Evolutionary conservation across 2,888 invertebrate genomes (phyloP).

Genomic region (Phengaris arion): DNA sequence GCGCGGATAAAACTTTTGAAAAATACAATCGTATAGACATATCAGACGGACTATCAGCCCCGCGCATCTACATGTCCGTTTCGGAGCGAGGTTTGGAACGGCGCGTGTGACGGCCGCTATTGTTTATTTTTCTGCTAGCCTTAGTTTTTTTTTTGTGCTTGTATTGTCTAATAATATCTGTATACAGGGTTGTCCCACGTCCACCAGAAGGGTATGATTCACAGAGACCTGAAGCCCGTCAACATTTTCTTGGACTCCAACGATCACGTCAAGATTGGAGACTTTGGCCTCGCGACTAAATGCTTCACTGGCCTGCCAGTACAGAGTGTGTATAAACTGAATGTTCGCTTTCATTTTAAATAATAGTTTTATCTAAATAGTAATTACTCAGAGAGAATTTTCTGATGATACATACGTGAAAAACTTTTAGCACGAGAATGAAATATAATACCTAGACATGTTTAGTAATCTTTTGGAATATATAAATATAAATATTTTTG

Average conservation of each 20-base stretch:
- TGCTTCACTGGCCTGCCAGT: slow-evolving; percentile 67
- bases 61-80: too few relatives aligned
- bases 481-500: background rate
- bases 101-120: too few relatives aligned
- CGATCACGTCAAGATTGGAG: slow-evolving; percentile 98
- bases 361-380: too few relatives aligned
- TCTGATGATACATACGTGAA: too few relatives aligned
- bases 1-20: too few relatives aligned
- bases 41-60: too few relatives aligned
- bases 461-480: background rate
- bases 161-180: background rate
- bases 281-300: slow-evolving; percentile 97
- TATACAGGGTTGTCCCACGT: slow-evolving; percentile 86
- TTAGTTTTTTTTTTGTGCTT: background rate
- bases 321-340: slow-evolving; percentile 51
- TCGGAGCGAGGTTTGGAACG: too few relatives aligned
- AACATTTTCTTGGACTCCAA: slow-evolving; percentile 97
- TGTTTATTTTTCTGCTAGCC: background rate
- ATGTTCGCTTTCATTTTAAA: too few relatives aligned
- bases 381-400: too few relatives aligned
- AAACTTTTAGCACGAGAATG: too few relatives aligned
- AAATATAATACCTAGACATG: background rate
- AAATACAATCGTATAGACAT: too few relatives aligned
- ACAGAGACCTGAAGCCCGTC: slow-evolving; percentile 90
- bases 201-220: slow-evolving; percentile 94